Percentiles rank a stretch among this genome's conserved stretches.
phyloP scores from a whole-genome alignment of 2,797 vertebrate genomes.

The Esox lucius region DNA sequence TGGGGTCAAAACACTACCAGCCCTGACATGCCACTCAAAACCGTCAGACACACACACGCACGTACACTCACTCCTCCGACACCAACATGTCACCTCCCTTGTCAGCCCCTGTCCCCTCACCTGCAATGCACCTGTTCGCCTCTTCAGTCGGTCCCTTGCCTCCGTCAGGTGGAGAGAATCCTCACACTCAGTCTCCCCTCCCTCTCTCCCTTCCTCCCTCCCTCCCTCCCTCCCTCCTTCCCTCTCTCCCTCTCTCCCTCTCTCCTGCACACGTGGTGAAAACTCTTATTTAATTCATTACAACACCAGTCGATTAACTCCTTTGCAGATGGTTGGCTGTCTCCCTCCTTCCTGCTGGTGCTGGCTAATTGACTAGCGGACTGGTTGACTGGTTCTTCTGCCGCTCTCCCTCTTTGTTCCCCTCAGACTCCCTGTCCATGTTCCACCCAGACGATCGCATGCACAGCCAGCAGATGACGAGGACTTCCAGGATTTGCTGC shows the following conservation, averaged over 20 bases:
- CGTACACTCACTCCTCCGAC: background rate
- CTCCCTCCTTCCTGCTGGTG: slow-evolving; percentile 2
- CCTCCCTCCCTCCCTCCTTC: slow-evolving; percentile 45
- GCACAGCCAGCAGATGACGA: slow-evolving; percentile 55
- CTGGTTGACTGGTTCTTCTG: slow-evolving; percentile 57
- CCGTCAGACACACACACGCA: background rate
- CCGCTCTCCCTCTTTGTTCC: slow-evolving; percentile 17
- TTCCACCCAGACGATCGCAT: slow-evolving; percentile 29
- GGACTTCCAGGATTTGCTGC: slow-evolving; percentile 42
- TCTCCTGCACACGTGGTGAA: slow-evolving; percentile 69
- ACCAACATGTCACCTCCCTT: background rate
- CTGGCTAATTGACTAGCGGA: slow-evolving; percentile 52
- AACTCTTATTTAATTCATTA: slow-evolving; percentile 81
- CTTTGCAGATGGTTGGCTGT: slow-evolving; percentile 58
- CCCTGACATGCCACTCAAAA: background rate
- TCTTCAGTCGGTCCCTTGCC: slow-evolving; percentile 56
- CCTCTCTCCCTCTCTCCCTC: slow-evolving; percentile 49
- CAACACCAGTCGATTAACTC: slow-evolving; percentile 77
- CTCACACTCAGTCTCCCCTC: slow-evolving; percentile 47
- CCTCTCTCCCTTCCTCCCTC: slow-evolving; percentile 37
- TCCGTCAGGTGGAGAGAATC: slow-evolving; percentile 65
- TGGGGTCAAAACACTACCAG: slow-evolving; percentile 39
- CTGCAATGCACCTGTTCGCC: slow-evolving; percentile 68
- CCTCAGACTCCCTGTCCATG: slow-evolving; percentile 24
- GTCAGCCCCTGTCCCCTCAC: slow-evolving; percentile 52